Percentiles rank a stretch among this genome's conserved stretches.
phyloP scores from a whole-genome alignment of 2,113 vertebrate genomes.

The Sinosuthora webbiana region DNA sequence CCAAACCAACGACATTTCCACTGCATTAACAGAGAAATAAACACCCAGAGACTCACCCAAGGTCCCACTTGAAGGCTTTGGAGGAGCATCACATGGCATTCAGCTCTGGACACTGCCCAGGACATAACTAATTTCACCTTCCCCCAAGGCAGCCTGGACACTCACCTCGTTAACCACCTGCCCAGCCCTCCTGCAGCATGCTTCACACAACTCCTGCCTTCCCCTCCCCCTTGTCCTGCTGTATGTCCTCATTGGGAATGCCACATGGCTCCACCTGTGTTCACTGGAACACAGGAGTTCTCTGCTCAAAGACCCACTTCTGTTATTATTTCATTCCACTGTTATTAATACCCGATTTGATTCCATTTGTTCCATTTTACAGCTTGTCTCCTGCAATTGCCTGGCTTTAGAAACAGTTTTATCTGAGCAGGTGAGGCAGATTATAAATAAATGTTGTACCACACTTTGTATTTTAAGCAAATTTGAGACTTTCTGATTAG shows the following conservation, averaged over 20 bases:
- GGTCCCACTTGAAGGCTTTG: neutral
- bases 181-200: fast-evolving
- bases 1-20: fast-evolving
- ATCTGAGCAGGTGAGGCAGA: constrained; percentile 58
- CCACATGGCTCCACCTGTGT: fast-evolving
- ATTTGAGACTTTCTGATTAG: constrained; percentile 71
- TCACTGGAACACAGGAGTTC: neutral
- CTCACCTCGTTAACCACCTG: neutral
- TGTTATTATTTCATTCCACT: constrained; percentile 2
- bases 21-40: neutral
- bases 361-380: constrained; percentile 60
- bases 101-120: fast-evolving
- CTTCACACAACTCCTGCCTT: fast-evolving
- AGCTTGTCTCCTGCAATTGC: constrained; percentile 58
- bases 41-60: neutral
- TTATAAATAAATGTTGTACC: constrained; percentile 69
- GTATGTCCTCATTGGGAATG: fast-evolving
- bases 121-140: neutral
- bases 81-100: fast-evolving
- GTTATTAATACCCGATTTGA: constrained; percentile 57
- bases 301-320: neutral
- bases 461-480: constrained; percentile 71
- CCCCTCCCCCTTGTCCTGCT: neutral
- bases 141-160: fast-evolving
- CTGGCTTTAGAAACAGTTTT: constrained; percentile 64